A percentile compares a stretch with the other conserved stretches of the same genome.
Evolutionary conservation across 2,888 invertebrate species (phyloP).

Genomic region (Heliconius erato): DNA sequence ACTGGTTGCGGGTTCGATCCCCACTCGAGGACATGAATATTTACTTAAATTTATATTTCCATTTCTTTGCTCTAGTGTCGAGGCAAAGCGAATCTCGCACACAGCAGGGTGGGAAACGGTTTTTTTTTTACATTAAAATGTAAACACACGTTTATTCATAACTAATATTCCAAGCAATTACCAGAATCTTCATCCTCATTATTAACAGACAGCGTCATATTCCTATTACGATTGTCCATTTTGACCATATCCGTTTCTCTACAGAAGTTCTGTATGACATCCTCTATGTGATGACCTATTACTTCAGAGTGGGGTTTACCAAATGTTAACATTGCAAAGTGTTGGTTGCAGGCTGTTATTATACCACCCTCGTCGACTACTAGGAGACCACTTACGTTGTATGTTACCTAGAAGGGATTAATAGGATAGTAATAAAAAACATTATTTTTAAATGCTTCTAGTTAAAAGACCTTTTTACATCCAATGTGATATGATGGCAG

Average conservation of each 20-base stretch:
- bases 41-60: too few species aligned
- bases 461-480: too few species aligned
- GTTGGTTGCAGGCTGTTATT: constrained; percentile 88
- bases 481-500: too few species aligned
- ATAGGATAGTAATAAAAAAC: too few species aligned
- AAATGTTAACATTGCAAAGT: constrained; percentile 88
- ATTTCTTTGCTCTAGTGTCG: too few species aligned
- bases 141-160: too few species aligned
- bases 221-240: constrained; percentile 73
- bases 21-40: too few species aligned
- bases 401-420: constrained; percentile 77
- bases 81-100: too few species aligned
- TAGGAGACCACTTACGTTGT: constrained; percentile 88
- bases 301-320: constrained; percentile 87
- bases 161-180: constrained; percentile 46
- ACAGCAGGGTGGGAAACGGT: too few species aligned
- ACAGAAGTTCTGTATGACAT: constrained; percentile 88
- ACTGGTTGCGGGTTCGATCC: too few species aligned
- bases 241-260: constrained; percentile 84
- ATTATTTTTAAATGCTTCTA: too few species aligned
- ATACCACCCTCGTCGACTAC: constrained; percentile 87
- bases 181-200: constrained; percentile 81
- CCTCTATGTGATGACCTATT: constrained; percentile 84
- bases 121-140: too few species aligned
- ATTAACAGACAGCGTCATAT: constrained; percentile 85